Base-by-base conservation (phyloP, 1,140 invertebrate species). In the Neodiprion pinetum region DNA sequence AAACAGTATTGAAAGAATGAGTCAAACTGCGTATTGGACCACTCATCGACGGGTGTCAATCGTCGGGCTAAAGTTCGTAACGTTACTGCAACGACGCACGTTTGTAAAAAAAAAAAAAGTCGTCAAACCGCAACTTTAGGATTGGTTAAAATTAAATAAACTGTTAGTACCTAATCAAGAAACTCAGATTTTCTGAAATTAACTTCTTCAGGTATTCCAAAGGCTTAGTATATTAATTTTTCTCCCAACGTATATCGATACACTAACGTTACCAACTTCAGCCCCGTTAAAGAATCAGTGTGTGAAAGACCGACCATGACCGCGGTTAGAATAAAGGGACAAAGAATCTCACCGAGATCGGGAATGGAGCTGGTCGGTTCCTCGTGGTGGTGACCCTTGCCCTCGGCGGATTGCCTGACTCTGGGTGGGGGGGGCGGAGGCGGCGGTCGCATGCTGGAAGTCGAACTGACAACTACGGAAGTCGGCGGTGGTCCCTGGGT, bases 321-420 rank as follows among this genome's bases (percentile, higher is more conserved):
- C 53, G 1, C 4, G 3, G 9, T 11, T 72, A 70, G 17, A 71
- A 65, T 40, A 70, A 70, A 67, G 40, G 72, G 68, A 71, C 48
- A 67, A 66, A 71, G 49, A 40, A 61, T 89, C 93, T 93, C 82
- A 95, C 94, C 94, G 90, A 95, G 89, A 91, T 95, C 94, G 72
- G 94, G 94, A 86, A 95, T 95, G 76, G 94, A 95, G 87, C 94
- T 95, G 65, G 94, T 94, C 2, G 94, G 94, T 84, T 95, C 94
- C 86, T 95, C 94, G 84, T 92, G 89, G 74, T 88, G 86, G 74
- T 61, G 53, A 14, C 81, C 83, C 76, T 87, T 88, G 74, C 87
- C 87, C 76, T 88, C 87, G 70, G 78, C 81, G 48, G 83, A 83
- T 75, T 81, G 81, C 74, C 86, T 85, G 76, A 83, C 81, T 76